Evolutionary conservation across 1,140 invertebrate genomes (phyloP), one percentile per base, ranked within the genome.

Genomic region (Xylocopa sonorina): DNA sequence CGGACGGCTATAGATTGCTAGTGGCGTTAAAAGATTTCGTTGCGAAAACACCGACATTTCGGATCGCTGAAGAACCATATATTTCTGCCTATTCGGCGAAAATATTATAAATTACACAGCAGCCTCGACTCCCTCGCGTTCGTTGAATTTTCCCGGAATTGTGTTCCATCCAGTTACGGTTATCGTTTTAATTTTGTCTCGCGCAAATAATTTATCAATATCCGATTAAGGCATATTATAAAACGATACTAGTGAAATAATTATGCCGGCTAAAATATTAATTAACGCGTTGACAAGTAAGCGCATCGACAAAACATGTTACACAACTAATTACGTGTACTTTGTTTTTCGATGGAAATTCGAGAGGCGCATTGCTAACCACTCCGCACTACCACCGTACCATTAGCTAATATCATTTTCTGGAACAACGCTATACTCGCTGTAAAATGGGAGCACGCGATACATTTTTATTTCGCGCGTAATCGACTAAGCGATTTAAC

Each of bases 401-500:
- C 27, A 10, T 66, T 14, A 1, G 10, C n/a, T 66, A 21, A 50
- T 50, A 34, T 2, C 1, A 34, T 24, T 21, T 67, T 24, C 12
- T 0, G 24, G 34, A 51, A 50, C 5, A 18, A 12, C 3, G 21
- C 21, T 1, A 24, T 4, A 24, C 7, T 4, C 18, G n/a, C 24
- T 34, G 58, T 32, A 32, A 32, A 43, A 12, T 60, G 10, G 34
- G 32, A 29, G 43, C 32, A 4, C 55, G 41, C 63, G 27, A 32
- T 50, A 67, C 38, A n/a, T 55, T 27, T 16, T 21, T 67, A n/a
- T 48, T 7, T 21, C 46, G 6, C 16, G 58, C 24, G 21, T 73
- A 72, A 72, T 78, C 57, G 57, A 34, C 9, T 67, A 24, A 43
- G 3, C 46, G 55, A 16, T 77, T 69, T n/a, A 60, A 60, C 53